Base-by-base conservation (phyloP, 2,797 vertebrate genomes). In the Arrhamphus sclerolepis region DNA sequence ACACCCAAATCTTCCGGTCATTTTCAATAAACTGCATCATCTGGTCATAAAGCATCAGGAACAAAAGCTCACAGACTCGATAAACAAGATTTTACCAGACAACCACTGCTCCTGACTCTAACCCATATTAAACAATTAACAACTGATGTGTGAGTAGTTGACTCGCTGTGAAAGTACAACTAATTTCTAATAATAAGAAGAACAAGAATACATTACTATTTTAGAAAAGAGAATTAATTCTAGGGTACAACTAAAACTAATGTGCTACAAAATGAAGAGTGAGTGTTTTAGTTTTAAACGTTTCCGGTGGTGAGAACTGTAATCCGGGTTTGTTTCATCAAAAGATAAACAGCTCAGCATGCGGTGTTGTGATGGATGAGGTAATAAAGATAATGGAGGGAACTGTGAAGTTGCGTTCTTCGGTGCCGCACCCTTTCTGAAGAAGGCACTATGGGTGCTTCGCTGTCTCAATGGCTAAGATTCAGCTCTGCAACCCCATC, bases 381-480 rank as follows among this genome's bases (percentile, higher is more conserved):
- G 80, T 89, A 88, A 89, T 60, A 87, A 85, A 84, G 72, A 84
- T 65, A 62, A 79, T 61, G 80, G 79, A 70, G 78, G 83, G 80
- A 85, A 82, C 58, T 80, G 62, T 70, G 63, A 75, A 69, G 73
- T 77, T 52, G 73, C 66, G 63, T 80, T 75, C 85, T 69, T 70
- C 71, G 22, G 58, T 81, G 77, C 71, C 46, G 67, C 86, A 88
- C 85, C 82, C 91, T 88, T 90, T 90, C 88, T 89, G 73, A 86
- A 88, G 89, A 93, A 94, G 93, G 93, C 93, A 94, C 93, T 93
- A 75, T 89, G 89, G 91, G 91, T 89, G 92, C 88, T 83, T 87
- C 78, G 70, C 81, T 79, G 68, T 79, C 82, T 89, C 54, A 6
- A 60, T 47, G 34, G 50, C 69, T 76, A 65, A 71, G 69, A 70